These are phyloP conservation scores for Macrobrachium rosenbergii DNA, from an alignment of 1,140 invertebrate species.

Conservation along the genomic window DNA sequence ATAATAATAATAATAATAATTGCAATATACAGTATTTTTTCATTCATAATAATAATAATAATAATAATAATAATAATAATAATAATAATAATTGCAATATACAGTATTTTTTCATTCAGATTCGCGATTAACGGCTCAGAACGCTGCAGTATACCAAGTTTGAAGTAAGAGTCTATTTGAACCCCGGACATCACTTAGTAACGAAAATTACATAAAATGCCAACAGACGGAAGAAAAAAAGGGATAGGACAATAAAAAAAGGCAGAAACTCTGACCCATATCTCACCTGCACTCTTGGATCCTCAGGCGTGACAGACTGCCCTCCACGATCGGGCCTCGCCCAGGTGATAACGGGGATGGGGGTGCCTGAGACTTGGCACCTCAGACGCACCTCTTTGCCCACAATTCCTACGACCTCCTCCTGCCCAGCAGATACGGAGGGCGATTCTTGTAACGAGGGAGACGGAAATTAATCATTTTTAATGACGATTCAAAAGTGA, in stretches of 20 bases:
- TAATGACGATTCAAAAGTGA: too few species aligned
- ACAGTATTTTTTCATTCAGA: not conserved
- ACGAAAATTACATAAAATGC: not conserved
- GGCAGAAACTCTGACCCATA: not conserved
- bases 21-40: not conserved
- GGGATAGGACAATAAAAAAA: not conserved
- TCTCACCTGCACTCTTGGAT: slow-evolving; percentile 50
- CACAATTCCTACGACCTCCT: slow-evolving; percentile 43
- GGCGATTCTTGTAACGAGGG: slow-evolving; percentile 36
- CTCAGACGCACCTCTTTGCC: slow-evolving; percentile 65
- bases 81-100: too few species aligned
- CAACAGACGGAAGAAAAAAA: not conserved
- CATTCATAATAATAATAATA: too few species aligned
- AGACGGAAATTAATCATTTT: too few species aligned
- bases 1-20: slow-evolving; percentile 12
- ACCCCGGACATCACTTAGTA: too few species aligned
- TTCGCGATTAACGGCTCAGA: too few species aligned
- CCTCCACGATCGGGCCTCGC: slow-evolving; percentile 44
- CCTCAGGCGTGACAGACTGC: slow-evolving; percentile 45
- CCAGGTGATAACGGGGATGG: slow-evolving; percentile 69
- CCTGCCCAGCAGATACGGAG: slow-evolving; percentile 1
- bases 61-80: too few species aligned
- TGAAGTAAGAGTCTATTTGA: too few species aligned
- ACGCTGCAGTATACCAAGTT: too few species aligned
- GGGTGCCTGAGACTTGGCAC: slow-evolving; percentile 68